Evolutionary conservation across 2,888 invertebrate genomes (phyloP).

Genomic region (Pecten maximus): DNA sequence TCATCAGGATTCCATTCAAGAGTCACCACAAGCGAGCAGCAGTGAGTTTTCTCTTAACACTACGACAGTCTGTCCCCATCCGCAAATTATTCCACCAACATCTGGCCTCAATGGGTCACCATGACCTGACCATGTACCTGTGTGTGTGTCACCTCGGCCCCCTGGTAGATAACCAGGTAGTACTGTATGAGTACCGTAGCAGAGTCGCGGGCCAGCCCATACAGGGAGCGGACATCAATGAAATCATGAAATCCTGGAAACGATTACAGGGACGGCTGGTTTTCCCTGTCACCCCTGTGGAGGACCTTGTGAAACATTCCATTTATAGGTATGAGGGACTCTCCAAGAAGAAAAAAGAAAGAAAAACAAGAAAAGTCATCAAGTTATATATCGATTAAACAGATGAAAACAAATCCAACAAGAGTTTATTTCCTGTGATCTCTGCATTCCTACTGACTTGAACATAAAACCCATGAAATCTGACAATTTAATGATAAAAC

Average conservation of each 20-base stretch:
- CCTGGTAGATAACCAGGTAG: constrained; percentile 60
- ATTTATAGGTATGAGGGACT: constrained; percentile 30
- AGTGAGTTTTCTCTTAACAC: constrained; percentile 56
- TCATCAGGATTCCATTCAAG: background rate
- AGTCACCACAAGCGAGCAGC: constrained; percentile 44
- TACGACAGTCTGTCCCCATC: constrained; percentile 59
- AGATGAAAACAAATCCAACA: background rate
- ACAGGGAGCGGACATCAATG: constrained; percentile 7
- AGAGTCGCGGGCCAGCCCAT: constrained; percentile 22
- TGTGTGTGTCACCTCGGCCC: constrained; percentile 63
- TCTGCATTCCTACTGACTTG: too few species aligned
- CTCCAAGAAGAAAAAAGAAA: constrained; percentile 6
- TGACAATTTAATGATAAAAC: too few species aligned
- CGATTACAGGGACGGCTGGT: background rate
- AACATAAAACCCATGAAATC: background rate
- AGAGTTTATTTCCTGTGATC: constrained; percentile 50
- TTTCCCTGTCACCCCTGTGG: background rate
- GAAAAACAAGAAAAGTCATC: background rate
- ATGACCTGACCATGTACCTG: constrained; percentile 52
- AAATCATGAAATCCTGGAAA: constrained; percentile 7
- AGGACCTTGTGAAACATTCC: constrained; percentile 22
- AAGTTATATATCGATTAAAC: background rate
- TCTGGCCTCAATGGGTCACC: constrained; percentile 51
- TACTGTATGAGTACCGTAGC: constrained; percentile 59
- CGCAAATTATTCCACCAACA: constrained; percentile 55